These are phyloP conservation scores for Leptinotarsa undecemlineata DNA, from an alignment of 1,140 invertebrate species.

Conservation along the genomic window DNA sequence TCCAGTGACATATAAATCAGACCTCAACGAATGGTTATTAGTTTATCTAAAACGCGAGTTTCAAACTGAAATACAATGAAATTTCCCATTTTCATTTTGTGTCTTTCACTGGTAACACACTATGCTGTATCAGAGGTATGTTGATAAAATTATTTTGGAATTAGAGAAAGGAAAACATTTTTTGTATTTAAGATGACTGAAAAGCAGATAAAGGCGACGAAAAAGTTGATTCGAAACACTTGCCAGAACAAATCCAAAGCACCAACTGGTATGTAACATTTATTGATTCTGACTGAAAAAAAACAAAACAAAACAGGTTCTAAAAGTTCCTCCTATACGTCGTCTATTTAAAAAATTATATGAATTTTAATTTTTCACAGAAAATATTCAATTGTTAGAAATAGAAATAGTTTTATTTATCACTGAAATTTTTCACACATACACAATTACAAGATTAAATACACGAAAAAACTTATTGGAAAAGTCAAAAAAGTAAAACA, in stretches of 20 bases:
- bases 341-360: no score
- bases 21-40: neutral
- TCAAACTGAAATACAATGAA: neutral
- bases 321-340: no score
- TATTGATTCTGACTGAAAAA: no score
- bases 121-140: slow-evolving; percentile 19
- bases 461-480: no score
- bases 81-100: neutral
- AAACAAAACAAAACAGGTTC: no score
- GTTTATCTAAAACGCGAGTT: neutral
- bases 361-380: no score
- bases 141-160: neutral
- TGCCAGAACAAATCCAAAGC: slow-evolving; percentile 53
- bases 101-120: neutral
- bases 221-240: slow-evolving; percentile 49
- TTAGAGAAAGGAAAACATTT: neutral
- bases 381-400: no score
- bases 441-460: no score
- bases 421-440: no score
- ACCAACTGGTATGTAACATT: slow-evolving; percentile 40
- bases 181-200: slow-evolving; percentile 48
- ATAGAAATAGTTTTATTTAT: no score
- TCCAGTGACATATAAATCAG: neutral
- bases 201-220: slow-evolving; percentile 49
- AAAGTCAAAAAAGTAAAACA: no score